Evolutionary conservation across 1,140 invertebrate species (phyloP), one percentile per base, ranked within the genome.

Genomic region (Coenobita brevimanus): DNA sequence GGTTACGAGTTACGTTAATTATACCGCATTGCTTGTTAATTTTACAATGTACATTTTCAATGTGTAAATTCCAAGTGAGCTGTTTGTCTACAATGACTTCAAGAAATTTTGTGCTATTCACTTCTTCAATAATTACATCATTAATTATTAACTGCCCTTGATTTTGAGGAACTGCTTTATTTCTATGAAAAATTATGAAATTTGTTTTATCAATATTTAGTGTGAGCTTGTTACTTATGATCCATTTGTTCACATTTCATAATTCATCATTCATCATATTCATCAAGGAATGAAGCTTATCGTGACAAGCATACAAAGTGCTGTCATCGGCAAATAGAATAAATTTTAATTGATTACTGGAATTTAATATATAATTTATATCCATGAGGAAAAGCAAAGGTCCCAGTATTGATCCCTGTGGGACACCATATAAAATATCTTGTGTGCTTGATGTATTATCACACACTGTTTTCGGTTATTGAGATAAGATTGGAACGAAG

Each of bases 331-430:
- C 71, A 41, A 41, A 75, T 6, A 41, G 71, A 75, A 75, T 75
- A 43, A 75, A 75, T n/a, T 75, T 75, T 3, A 75, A 10, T 41
- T 75, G 38, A 15, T 41, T 24, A 75, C 71, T 75, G 38, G 6
- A 75, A 41, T 75, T 6, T 38, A 75, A 27, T 24, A 75, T 75
- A 75, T 75, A 21, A 75, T 75, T 75, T 75, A 75, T 41, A 24
- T 21, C 33, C 21, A 75, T 38, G 8, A 75, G 24, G 21, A 75
- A 75, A 24, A 75, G 21, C 3, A 75, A 24, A 6, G 36, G 71
- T 8, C 71, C 71, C 43, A 38, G 43, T 27, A 75, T 43, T 8
- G 71, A 75, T 38, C 71, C 71, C 41, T 75, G 71, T 17, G 71
- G 71, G 15, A 75, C 71, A 75, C 71, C 71, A 75, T 41, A 41